Evolutionary conservation across 2,888 invertebrate species (phyloP).

Genomic region (Sympetrum striolatum): DNA sequence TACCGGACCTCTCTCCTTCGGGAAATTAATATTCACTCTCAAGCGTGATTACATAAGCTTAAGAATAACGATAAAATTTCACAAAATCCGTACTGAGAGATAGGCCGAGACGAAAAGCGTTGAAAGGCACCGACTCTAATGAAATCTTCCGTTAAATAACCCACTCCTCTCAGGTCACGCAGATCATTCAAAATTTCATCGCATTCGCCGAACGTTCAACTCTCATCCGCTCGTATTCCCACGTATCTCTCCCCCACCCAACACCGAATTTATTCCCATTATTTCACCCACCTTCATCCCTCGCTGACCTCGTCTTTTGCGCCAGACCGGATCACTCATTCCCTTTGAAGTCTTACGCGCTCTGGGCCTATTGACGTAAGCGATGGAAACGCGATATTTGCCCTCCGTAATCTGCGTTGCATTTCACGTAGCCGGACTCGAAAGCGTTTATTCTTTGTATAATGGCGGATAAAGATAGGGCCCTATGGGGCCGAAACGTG

Average conservation of each 20-base stretch:
- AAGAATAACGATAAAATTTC: too few relatives aligned
- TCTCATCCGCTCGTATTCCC: not conserved
- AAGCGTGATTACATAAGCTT: too few relatives aligned
- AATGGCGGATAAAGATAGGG: not conserved
- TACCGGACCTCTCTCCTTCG: too few relatives aligned
- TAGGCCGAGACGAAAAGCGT: too few relatives aligned
- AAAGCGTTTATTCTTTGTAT: not conserved
- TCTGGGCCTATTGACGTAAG: not conserved
- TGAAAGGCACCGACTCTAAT: too few relatives aligned
- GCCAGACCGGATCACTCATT: not conserved
- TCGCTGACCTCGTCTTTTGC: not conserved
- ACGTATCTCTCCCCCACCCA: too few relatives aligned
- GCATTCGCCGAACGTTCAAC: not conserved
- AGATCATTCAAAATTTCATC: not conserved
- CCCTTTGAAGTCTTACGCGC: not conserved
- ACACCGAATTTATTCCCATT: not conserved
- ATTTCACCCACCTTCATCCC: not conserved
- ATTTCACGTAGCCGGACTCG: not conserved
- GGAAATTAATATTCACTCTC: too few relatives aligned
- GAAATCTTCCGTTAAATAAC: too few relatives aligned
- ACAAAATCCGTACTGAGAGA: too few relatives aligned
- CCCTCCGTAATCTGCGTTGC: constrained; percentile 4
- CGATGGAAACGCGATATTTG: not conserved
- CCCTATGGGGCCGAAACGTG: not conserved
- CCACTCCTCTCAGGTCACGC: too few relatives aligned